Evolutionary conservation across 2,797 vertebrate species (phyloP).

Genomic region (Halcyon leucocephala): DNA sequence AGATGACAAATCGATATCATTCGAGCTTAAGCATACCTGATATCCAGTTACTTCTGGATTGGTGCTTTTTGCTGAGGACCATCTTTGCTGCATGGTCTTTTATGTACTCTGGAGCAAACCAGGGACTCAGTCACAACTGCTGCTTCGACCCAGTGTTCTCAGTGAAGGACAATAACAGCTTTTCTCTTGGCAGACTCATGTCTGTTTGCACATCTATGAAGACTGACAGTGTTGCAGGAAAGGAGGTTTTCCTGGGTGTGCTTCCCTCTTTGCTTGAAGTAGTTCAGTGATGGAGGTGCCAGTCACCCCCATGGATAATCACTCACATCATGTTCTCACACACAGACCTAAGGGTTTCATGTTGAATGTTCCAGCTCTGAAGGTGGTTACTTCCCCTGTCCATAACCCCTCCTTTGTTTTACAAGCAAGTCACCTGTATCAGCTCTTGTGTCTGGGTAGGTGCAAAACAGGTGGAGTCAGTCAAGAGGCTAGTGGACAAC

Average conservation of each 20-base stretch:
- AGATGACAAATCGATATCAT: background rate
- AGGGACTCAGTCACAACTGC: background rate
- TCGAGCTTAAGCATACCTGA: background rate
- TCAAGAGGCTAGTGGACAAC: background rate
- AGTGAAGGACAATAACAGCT: background rate
- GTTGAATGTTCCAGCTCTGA: background rate
- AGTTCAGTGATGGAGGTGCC: background rate
- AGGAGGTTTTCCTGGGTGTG: background rate
- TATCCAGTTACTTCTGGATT: background rate
- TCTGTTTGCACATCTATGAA: background rate
- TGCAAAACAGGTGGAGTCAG: background rate
- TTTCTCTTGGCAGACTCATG: background rate
- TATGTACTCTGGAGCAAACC: background rate
- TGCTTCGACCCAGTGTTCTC: background rate
- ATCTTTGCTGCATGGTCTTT: accelerated
- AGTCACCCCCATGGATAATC: background rate
- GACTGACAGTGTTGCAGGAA: background rate
- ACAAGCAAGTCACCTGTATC: accelerated
- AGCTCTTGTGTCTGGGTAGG: background rate
- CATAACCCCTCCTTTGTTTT: accelerated
- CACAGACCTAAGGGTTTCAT: background rate
- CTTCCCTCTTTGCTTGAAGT: background rate
- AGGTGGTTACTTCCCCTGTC: background rate
- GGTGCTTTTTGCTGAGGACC: background rate
- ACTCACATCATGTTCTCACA: background rate